Percentiles rank a stretch among this genome's conserved stretches.
phyloP scores from a whole-genome alignment of 2,113 vertebrate genomes.

The Osmerus eperlanus region DNA sequence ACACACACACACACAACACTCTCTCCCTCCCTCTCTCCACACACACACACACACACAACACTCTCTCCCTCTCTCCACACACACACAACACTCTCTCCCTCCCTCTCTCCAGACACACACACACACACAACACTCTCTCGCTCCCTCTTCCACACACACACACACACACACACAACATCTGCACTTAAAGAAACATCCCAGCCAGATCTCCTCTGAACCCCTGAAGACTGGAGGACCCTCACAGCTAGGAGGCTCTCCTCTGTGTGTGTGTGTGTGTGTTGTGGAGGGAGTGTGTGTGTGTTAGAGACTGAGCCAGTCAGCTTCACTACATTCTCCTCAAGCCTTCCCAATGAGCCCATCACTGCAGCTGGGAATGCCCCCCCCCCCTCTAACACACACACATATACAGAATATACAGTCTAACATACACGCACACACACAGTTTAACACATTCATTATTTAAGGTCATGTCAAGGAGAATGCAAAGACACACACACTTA shows the following conservation, averaged over 20 bases:
- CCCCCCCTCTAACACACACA: not conserved
- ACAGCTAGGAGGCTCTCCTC: no score
- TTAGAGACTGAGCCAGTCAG: constrained; percentile 22
- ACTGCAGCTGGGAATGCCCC: not conserved
- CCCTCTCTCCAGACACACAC: not conserved
- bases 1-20: no score
- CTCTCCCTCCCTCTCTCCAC: not conserved
- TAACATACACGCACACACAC: constrained; percentile 27
- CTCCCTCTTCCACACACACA: not conserved
- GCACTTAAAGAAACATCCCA: no score
- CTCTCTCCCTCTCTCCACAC: not conserved
- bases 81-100: no score
- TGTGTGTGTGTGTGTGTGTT: no score
- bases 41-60: not conserved
- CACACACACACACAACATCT: not conserved
- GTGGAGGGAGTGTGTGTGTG: not conserved
- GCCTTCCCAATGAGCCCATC: constrained; percentile 40
- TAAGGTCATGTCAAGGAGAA: not conserved
- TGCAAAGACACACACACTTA: constrained; percentile 19
- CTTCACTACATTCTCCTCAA: constrained; percentile 57
- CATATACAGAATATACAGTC: constrained; percentile 39
- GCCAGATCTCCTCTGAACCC: no score
- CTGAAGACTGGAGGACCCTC: no score
- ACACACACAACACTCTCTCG: not conserved
- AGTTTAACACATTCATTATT: not conserved